These are phyloP conservation scores for Psilopsiagon aymara DNA, from an alignment of 2,113 vertebrate genomes.

Conservation along the genomic window DNA sequence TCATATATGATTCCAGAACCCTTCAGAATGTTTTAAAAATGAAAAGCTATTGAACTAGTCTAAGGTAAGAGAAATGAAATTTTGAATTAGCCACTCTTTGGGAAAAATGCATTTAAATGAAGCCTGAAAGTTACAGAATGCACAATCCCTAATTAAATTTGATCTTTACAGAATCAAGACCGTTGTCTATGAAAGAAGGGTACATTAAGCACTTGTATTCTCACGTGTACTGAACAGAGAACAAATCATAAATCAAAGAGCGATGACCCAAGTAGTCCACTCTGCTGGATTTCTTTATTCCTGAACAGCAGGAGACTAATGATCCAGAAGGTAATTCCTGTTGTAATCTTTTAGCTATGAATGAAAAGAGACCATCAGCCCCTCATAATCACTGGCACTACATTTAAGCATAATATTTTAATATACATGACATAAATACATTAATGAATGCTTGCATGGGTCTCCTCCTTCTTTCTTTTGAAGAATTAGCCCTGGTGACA, in stretches of 20 bases:
- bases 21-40: conserved; percentile 20
- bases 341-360: conserved; percentile 28
- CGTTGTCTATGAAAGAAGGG: neutral
- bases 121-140: neutral
- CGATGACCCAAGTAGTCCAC: neutral
- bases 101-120: conserved; percentile 41
- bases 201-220: conserved; percentile 39
- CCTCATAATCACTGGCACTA: neutral
- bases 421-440: neutral
- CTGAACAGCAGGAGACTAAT: conserved; percentile 43
- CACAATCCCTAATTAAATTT: conserved; percentile 28
- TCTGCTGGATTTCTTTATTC: conserved; percentile 55
- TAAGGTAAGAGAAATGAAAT: conserved; percentile 44
- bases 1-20: neutral
- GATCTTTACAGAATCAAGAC: conserved; percentile 30
- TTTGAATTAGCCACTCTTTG: conserved; percentile 46
- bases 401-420: neutral
- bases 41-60: conserved; percentile 33
- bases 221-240: conserved; percentile 30
- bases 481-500: neutral
- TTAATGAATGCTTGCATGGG: neutral
- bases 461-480: neutral
- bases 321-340: conserved; percentile 41
- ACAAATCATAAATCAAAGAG: conserved; percentile 52
- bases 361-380: conserved; percentile 13